Conservation (phyloP, 2,113 vertebrate species). For the Chrysochloris asiatica region DNA sequence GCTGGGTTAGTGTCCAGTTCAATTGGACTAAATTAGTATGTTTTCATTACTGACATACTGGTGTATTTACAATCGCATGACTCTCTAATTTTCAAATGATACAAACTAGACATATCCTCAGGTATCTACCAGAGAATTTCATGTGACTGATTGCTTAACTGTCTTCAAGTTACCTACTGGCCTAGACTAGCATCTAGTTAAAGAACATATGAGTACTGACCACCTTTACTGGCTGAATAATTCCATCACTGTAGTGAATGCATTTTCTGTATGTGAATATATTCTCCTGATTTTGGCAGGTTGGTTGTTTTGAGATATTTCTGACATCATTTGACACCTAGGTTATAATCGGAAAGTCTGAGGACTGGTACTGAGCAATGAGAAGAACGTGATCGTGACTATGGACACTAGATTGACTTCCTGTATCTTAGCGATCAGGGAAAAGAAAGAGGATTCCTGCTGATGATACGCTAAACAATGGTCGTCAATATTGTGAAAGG, state of each 20-base stretch:
- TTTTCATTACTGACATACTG: conserved; percentile 5
- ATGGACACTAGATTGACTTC: background rate
- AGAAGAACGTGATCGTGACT: conserved; percentile 19
- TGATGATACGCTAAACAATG: background rate
- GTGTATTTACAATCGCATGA: background rate
- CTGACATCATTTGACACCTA: background rate
- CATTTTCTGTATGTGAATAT: background rate
- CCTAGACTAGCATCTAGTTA: background rate
- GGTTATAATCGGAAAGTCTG: background rate
- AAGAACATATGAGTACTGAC: background rate
- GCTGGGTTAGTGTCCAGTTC: too few relatives aligned
- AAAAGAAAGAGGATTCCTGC: background rate
- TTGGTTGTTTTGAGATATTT: conserved; percentile 2
- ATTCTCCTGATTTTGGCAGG: background rate
- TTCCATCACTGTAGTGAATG: background rate
- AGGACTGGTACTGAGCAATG: background rate
- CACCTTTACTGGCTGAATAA: background rate
- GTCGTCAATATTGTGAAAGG: background rate
- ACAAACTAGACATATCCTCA: background rate
- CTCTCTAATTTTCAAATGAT: background rate
- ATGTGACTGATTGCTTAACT: background rate
- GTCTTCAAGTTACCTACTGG: background rate
- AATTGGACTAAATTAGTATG: conserved; percentile 7
- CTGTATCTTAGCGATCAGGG: background rate
- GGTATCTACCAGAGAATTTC: background rate